A percentile compares a stretch with the other conserved stretches of the same genome.
Evolutionary conservation across 2,888 invertebrate genomes (phyloP).

Genomic region (Caenorhabditis plicata): DNA sequence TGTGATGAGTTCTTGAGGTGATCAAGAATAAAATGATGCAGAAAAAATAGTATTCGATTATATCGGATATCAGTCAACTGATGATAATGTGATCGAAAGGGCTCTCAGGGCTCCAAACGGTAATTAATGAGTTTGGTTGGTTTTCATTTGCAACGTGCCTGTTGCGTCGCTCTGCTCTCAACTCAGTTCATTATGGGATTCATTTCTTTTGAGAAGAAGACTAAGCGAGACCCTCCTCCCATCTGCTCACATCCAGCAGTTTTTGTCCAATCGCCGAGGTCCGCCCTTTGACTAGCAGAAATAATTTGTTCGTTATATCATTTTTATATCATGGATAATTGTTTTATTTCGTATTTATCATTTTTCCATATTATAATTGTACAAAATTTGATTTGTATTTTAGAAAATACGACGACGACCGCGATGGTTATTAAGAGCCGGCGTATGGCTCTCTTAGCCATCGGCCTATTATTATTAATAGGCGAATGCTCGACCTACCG

Average conservation of each 20-base stretch:
- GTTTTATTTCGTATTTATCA: not conserved
- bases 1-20: too few relatives aligned
- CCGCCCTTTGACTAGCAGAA: not conserved
- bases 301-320: constrained; percentile 9
- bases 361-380: not conserved
- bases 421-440: constrained; percentile 17
- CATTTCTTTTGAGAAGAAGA: constrained; percentile 16
- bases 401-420: not conserved
- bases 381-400: not conserved
- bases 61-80: too few relatives aligned
- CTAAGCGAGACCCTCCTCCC: not conserved
- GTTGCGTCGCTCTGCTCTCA: constrained; percentile 2
- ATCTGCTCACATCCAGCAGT: constrained; percentile 1
- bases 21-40: too few relatives aligned
- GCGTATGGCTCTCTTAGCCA: constrained; percentile 13
- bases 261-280: not conserved
- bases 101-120: too few relatives aligned
- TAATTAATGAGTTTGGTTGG: constrained; percentile 38
- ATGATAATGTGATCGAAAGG: too few relatives aligned
- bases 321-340: not conserved
- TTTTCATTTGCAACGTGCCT: constrained; percentile 14
- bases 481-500: not conserved
- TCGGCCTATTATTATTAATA: constrained; percentile 11
- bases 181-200: constrained; percentile 9
- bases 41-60: too few relatives aligned